A percentile compares a stretch with the other conserved stretches of the same genome.
Conservation (phyloP, 2,888 invertebrate genomes). For the Drosophila fungiperda region DNA sequence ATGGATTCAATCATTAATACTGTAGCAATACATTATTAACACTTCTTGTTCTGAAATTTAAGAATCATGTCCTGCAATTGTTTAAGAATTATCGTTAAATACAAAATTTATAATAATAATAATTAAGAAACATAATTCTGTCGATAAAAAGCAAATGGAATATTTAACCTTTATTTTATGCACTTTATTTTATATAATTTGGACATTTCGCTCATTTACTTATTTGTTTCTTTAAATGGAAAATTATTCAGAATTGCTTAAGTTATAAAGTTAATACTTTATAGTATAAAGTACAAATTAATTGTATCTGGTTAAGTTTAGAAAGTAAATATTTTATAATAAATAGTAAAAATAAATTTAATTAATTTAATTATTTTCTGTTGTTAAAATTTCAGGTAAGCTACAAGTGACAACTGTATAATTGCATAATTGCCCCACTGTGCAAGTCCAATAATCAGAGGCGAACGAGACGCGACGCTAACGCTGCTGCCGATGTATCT, state of each 20-base stretch:
- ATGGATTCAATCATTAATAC: neutral
- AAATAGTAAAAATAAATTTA: neutral
- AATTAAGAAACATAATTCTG: neutral
- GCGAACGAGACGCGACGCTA: constrained; percentile 61
- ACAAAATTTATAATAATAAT: neutral
- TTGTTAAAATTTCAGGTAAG: constrained; percentile 12
- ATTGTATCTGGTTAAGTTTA: neutral
- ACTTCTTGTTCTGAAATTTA: neutral
- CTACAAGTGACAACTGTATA: constrained; percentile 2
- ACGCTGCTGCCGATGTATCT: constrained; percentile 25
- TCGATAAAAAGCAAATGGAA: too few species aligned
- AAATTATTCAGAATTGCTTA: neutral
- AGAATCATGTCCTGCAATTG: too few species aligned
- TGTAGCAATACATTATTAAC: neutral
- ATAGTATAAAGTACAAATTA: neutral
- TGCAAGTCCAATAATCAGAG: constrained; percentile 60
- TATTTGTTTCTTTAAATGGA: neutral
- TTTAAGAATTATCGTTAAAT: neutral
- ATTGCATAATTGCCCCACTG: constrained; percentile 33
- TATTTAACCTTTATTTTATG: neutral
- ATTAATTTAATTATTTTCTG: neutral
- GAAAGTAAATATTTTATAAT: neutral
- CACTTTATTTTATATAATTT: neutral
- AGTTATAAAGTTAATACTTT: neutral
- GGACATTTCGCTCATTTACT: neutral